These are phyloP conservation scores for Emydoidea blandingii DNA, from an alignment of 2,797 vertebrate genomes.

Conservation along the genomic window DNA sequence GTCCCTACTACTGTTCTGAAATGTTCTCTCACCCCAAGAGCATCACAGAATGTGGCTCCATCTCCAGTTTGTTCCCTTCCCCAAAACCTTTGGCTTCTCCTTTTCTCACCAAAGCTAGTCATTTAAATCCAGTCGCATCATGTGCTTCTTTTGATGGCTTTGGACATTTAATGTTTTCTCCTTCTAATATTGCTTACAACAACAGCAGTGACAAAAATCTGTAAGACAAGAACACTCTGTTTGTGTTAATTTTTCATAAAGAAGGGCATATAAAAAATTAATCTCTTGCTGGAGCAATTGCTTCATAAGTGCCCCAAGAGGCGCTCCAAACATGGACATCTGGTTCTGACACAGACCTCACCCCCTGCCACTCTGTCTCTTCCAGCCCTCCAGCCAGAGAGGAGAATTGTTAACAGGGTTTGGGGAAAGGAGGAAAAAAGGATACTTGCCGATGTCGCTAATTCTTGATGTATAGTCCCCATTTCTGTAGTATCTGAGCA, in stretches of 20 bases:
- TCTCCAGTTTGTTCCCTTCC: background rate
- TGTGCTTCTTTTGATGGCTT: fast-evolving
- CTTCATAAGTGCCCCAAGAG: background rate
- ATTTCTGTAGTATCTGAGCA: fast-evolving
- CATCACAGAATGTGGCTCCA: background rate
- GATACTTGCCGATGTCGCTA: fast-evolving
- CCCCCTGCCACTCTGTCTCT: fast-evolving
- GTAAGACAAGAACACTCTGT: fast-evolving
- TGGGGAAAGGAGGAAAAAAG: fast-evolving
- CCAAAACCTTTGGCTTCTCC: background rate
- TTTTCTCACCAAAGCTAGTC: fast-evolving
- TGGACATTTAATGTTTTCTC: fast-evolving
- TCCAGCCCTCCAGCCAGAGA: background rate
- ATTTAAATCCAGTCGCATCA: background rate
- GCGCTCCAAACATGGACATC: fast-evolving
- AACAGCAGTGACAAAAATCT: background rate
- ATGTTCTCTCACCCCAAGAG: fast-evolving
- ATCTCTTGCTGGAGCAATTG: background rate
- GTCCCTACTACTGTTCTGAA: background rate
- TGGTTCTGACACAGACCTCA: fast-evolving
- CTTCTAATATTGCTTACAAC: background rate
- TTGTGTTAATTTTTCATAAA: background rate
- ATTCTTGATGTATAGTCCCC: fast-evolving
- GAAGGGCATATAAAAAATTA: background rate
- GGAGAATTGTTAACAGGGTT: fast-evolving